These are phyloP conservation scores for Coregonus ussuriensis DNA, from an alignment of 2,797 vertebrate species.

Conservation along the genomic window DNA sequence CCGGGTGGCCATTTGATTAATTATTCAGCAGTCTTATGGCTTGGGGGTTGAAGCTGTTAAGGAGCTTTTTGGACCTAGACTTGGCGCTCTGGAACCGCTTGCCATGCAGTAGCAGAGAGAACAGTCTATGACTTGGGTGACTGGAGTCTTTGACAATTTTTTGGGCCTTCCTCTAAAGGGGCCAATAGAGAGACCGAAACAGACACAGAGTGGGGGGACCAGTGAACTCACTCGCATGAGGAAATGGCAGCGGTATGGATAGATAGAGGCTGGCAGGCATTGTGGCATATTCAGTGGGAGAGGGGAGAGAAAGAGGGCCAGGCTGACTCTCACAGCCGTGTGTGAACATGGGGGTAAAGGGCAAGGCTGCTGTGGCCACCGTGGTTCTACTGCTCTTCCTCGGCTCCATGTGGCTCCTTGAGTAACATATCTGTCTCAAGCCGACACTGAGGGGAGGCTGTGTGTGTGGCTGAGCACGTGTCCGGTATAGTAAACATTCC, in stretches of 20 bases:
- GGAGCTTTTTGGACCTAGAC: no score
- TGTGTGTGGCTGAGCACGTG: background rate
- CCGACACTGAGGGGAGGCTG: conserved; percentile 1
- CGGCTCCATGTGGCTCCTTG: conserved; percentile 76
- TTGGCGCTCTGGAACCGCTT: no score
- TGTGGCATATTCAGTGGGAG: conserved; percentile 15
- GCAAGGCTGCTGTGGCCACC: conserved; percentile 72
- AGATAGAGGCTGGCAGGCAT: conserved; percentile 29
- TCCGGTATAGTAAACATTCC: background rate
- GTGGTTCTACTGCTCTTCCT: conserved; percentile 73
- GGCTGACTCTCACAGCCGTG: conserved; percentile 33
- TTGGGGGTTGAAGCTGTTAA: no score
- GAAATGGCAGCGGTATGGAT: conserved; percentile 43
- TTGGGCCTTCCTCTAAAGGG: conserved; percentile 13
- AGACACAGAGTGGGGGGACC: conserved; percentile 59
- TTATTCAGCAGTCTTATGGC: no score
- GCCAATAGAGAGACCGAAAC: conserved; percentile 27
- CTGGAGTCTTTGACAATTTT: no score
- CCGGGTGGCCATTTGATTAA: no score
- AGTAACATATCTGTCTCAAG: conserved; percentile 55
- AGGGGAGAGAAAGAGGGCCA: conserved; percentile 22
- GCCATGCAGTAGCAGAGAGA: no score
- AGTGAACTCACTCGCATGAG: conserved; percentile 58
- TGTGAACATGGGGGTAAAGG: conserved; percentile 74
- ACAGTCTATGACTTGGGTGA: no score